These are phyloP conservation scores for Epinephelus malabaricus DNA, from an alignment of 2,797 vertebrate genomes.

Conservation along the genomic window DNA sequence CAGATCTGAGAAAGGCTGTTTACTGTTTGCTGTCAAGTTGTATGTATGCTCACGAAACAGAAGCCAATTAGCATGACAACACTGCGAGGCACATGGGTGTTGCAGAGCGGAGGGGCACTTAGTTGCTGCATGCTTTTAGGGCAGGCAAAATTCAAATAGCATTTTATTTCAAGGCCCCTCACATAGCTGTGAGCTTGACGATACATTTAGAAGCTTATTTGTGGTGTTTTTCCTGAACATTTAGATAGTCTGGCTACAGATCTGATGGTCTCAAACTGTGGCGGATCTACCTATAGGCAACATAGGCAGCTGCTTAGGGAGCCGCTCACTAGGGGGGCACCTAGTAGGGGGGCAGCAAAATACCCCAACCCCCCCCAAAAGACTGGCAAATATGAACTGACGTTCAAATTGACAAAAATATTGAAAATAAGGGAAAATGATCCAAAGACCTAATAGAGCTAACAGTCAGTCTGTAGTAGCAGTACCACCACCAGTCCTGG, in stretches of 20 bases:
- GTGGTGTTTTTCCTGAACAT: slow-evolving; percentile 11
- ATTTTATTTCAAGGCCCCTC: slow-evolving; percentile 17
- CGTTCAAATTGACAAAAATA: too few relatives aligned
- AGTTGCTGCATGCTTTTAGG: not conserved
- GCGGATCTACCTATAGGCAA: too few relatives aligned
- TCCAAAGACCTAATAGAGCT: too few relatives aligned
- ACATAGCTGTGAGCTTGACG: slow-evolving; percentile 18
- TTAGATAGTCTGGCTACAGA: not conserved
- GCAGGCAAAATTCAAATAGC: slow-evolving; percentile 12
- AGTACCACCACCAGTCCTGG: too few relatives aligned
- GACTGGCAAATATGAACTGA: too few relatives aligned
- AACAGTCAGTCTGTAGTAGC: too few relatives aligned
- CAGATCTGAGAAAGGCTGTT: slow-evolving; percentile 70
- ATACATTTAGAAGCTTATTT: not conserved
- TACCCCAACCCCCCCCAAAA: too few relatives aligned
- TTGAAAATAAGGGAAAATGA: too few relatives aligned
- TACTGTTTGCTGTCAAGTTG: slow-evolving; percentile 54
- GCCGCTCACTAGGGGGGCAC: too few relatives aligned
- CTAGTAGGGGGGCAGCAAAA: too few relatives aligned
- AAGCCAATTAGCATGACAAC: slow-evolving; percentile 58
- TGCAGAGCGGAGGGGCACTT: slow-evolving; percentile 23
- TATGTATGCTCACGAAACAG: slow-evolving; percentile 36
- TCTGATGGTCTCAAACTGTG: too few relatives aligned
- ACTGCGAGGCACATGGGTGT: slow-evolving; percentile 31
- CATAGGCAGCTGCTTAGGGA: too few relatives aligned